Evolutionary conservation across 2,797 vertebrate species (phyloP).

Genomic region (Myripristis jacobus): DNA sequence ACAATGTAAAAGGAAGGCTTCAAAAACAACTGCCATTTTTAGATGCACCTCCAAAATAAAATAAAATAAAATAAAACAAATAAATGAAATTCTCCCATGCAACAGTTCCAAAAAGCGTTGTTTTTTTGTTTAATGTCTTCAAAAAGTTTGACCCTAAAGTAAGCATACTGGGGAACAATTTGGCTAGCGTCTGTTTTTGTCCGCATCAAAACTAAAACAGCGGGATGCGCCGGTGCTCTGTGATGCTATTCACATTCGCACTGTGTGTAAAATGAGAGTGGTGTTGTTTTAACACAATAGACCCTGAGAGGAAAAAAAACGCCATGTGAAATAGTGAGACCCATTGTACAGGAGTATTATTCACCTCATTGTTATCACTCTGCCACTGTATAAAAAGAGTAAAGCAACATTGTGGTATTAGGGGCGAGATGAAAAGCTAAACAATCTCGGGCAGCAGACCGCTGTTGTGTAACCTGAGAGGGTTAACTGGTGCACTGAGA

Average conservation of each 20-base stretch:
- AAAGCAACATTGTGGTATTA: conserved; percentile 70
- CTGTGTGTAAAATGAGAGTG: conserved; percentile 78
- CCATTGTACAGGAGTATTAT: conserved; percentile 79
- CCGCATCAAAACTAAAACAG: conserved; percentile 75
- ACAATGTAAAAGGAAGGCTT: neutral
- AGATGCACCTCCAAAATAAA: neutral
- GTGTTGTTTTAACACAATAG: conserved; percentile 81
- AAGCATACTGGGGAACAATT: conserved; percentile 58
- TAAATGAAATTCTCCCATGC: conserved; percentile 9
- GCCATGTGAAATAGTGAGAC: conserved; percentile 78
- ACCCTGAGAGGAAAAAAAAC: conserved; percentile 60
- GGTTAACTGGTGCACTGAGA: conserved; percentile 63
- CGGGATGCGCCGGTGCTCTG: conserved; percentile 67
- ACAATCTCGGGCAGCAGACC: conserved; percentile 69
- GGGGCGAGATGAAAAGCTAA: conserved; percentile 71
- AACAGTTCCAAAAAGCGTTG: neutral
- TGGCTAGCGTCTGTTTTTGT: conserved; percentile 68
- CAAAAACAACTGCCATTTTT: neutral
- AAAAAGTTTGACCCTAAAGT: conserved; percentile 51
- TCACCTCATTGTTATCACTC: conserved; percentile 78
- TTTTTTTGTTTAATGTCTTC: conserved; percentile 30
- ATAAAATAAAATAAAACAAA: no score
- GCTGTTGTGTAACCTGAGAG: conserved; percentile 74
- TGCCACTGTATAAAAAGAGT: conserved; percentile 72
- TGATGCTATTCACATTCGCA: conserved; percentile 79